Conservation (phyloP, 2,888 invertebrate species). For the Cryptocheilus praepositus region DNA sequence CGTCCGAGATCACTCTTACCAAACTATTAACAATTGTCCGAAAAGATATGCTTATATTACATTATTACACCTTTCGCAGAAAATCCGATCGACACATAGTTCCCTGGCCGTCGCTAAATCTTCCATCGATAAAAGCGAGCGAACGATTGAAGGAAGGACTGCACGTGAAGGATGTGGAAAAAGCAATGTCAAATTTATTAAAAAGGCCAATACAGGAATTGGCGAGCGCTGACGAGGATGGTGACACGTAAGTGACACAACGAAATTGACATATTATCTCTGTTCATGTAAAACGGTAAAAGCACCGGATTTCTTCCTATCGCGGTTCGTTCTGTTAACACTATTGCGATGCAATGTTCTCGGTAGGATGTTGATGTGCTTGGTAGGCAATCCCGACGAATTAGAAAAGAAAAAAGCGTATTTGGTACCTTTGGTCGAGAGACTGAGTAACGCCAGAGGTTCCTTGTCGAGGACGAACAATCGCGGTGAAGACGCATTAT, state of each 20-base stretch:
- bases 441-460: conserved; percentile 51
- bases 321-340: too few relatives aligned
- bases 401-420: conserved; percentile 58
- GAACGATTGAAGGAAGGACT: conserved; percentile 59
- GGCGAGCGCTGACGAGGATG: conserved; percentile 58
- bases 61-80: background rate
- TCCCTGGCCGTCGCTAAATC: conserved; percentile 62
- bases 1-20: too few relatives aligned
- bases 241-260: conserved; percentile 63
- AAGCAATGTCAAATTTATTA: conserved; percentile 62
- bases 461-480: conserved; percentile 58
- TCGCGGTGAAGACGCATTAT: conserved; percentile 65
- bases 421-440: conserved; percentile 63
- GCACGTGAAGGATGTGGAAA: conserved; percentile 57
- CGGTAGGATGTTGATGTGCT: conserved; percentile 64
- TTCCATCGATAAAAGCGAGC: conserved; percentile 57
- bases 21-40: too few relatives aligned
- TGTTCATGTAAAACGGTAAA: background rate
- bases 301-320: background rate
- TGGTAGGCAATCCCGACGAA: conserved; percentile 61
- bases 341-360: too few relatives aligned
- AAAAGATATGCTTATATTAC: too few relatives aligned
- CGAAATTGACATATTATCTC: background rate
- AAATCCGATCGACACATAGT: conserved; percentile 21
- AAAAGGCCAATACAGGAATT: conserved; percentile 54